Base-by-base conservation (phyloP, 2,113 vertebrate species). In the Phocoena sinus region DNA sequence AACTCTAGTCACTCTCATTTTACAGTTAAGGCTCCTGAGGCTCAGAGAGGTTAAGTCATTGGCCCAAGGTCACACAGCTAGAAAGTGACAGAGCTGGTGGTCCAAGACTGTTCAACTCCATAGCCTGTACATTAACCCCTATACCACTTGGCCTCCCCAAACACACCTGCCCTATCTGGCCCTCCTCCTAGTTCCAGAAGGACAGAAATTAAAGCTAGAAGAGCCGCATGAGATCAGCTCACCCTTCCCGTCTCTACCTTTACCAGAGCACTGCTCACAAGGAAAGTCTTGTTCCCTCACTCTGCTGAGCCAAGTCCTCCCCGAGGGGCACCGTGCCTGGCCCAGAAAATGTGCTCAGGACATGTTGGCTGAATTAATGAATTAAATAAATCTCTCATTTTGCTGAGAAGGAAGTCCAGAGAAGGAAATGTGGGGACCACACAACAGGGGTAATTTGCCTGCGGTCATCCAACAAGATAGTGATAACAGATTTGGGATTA, bases 361-460 rank as follows among this genome's bases (percentile, higher is more conserved):
- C n/a, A 20, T 80, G 21, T 50, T 70, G 41, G 47, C 33, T 67
- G 82, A 95, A 88, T 87, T 62, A 73, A 89, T 60, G 60, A 73
- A 96, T 67, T 73, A 73, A 41, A 83, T 33, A 47, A 74, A 95
- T 36, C 82, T 95, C 87, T 92, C 41, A 23, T 93, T 92, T 50
- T 92, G 36, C 87, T 92, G 67, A 82, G 82, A 68, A 87, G 58
- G 63, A 79, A 84, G 36, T 28, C 25, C 56, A 62, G 41, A 33
- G 50, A 77, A 50, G 60, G 65, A 91, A 84, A 74, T 3, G 10
- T n/a, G 50, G 58, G 41, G 80, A 44, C 36, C 25, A 56, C 50
- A 56, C 7, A 14, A 20, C 1, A 12, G 13, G 21, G 15, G 47
- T 60, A 53, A 83, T 62, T 62, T 31, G 53, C 11, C 21, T 0